Evolutionary conservation across 2,113 vertebrate genomes (phyloP), one percentile per base, ranked within the genome.

Genomic region (Emydocephalus ijimae): DNA sequence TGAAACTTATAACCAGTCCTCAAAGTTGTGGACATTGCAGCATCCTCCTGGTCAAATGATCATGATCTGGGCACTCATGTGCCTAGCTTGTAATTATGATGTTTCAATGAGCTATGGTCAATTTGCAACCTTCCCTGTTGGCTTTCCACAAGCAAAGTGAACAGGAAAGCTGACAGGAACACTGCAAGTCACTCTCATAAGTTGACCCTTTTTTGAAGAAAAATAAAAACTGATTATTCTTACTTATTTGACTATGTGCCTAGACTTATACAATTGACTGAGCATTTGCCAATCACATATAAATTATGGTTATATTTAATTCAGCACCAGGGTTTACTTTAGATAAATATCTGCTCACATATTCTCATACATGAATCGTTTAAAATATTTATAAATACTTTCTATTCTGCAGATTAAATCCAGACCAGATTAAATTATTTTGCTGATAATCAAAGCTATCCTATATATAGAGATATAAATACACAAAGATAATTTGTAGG

Each of bases 321-420:
- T 95, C 90, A 95, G 89, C 86, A 95, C 94, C 92, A 94, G 94
- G 94, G 94, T 50, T 50, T 50, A 50, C 1, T 96, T 93, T 92
- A 97, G 97, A 98, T 98, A 98, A 98, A 98, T 98, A 98, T 98
- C 98, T 98, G 97, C 97, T 95, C 96, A 97, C 97, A 97, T 97
- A 96, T 97, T 97, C 95, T 97, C 97, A 97, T 97, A 94, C 94
- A 94, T 96, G 89, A 95, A 95, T 92, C 87, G 55, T 97, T 96
- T 97, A 97, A 97, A 98, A 97, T 48, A 97, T 97, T 98, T 98
- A 98, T 96, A 97, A 96, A 90, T 91, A 96, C 97, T 98, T 97
- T 95, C 93, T 69, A 90, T 93, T 94, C 88, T 92, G 91, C 90
- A 81, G 91, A 59, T 61, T 92, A 91, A 93, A 96, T 95, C 94